Base-by-base conservation (phyloP, 64 coral and sea anemone genomes). In the Montipora cactus region DNA sequence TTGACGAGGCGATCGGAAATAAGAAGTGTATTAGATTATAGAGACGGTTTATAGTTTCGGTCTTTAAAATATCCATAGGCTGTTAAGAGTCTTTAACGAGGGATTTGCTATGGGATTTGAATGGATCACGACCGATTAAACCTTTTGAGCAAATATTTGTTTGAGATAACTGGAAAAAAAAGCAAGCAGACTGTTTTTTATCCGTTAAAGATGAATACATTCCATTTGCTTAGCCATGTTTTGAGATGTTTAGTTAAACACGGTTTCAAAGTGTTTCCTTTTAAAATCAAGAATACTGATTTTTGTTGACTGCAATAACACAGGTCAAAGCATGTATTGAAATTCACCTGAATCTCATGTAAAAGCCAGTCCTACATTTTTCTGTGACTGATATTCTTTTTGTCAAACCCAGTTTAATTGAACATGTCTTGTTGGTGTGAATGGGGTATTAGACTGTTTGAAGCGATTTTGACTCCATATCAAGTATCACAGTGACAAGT, bases 91-190 rank as follows among this genome's bases (percentile, higher is more conserved):
- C n/a, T 85, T 37, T 81, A 81, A 81, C 2, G 55, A 55, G 52
- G 52, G 23, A 59, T 62, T 44, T 86, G 2, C n/a, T 18, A 11
- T 71, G 4, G 20, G 82, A 84, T 49, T 72, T 49, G 8, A 49
- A 71, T 71, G 45, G n/a, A 68, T 70, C 64, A 49, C 44, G 47
- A 45, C 8, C 47, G 66, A 86, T 50, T 86, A 7, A 70, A 67
- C 16, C 5, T 48, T 86, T 16, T 86, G 51, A 22, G 47, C 82
- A 86, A 86, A 86, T 86, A 86, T 86, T 86, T 86, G 82, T 86
- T 86, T 71, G 82, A 44, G 66, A 16, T 86, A 86, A 37, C 37
- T 37, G 46, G 8, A 19, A 72, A 72, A 12, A 50, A 44, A 49
- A 49, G 62, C 15, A 86, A 72, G 71, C 62, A 72, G 51, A 86